Percentiles rank a stretch among this genome's conserved stretches.
Evolutionary conservation across 1,140 invertebrate genomes (phyloP).

Genomic region (Scaptomyza hsui): DNA sequence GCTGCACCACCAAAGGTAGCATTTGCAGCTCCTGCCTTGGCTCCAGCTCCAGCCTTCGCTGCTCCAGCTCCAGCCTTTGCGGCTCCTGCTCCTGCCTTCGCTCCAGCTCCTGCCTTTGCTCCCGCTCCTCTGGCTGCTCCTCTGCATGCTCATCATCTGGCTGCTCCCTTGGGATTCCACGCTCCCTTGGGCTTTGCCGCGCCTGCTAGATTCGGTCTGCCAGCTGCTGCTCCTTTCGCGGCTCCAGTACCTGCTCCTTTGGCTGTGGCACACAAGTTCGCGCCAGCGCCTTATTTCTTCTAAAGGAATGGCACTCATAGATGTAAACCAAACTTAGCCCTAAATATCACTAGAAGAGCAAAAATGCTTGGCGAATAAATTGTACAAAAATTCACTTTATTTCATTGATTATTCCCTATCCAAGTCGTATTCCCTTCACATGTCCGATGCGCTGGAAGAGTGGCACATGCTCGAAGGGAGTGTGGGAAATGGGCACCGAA

Average conservation of each 20-base stretch:
- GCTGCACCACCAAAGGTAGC: slow-evolving; percentile 40
- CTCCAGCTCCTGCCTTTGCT: slow-evolving; percentile 54
- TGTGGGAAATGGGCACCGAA: slow-evolving; percentile 71
- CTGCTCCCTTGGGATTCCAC: slow-evolving; percentile 54
- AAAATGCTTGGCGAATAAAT: slow-evolving; percentile 65
- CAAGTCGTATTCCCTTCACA: slow-evolving; percentile 46
- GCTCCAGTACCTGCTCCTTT: slow-evolving; percentile 68
- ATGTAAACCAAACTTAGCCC: slow-evolving; percentile 51
- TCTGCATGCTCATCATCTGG: slow-evolving; percentile 55
- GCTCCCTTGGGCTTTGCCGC: slow-evolving; percentile 69
- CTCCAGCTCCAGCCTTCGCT: slow-evolving; percentile 35
- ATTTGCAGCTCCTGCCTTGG: slow-evolving; percentile 24
- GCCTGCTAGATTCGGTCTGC: slow-evolving; percentile 60
- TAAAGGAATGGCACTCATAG: slow-evolving; percentile 19
- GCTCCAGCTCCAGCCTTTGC: slow-evolving; percentile 13
- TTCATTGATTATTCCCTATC: slow-evolving; percentile 30
- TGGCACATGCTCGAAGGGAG: slow-evolving; percentile 71
- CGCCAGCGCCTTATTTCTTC: slow-evolving; percentile 67
- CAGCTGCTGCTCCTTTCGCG: slow-evolving; percentile 63
- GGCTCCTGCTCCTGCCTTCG: slow-evolving; percentile 3
- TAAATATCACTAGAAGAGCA: slow-evolving; percentile 52
- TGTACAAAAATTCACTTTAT: slow-evolving; percentile 20
- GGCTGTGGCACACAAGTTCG: slow-evolving; percentile 59
- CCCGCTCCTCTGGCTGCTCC: slow-evolving; percentile 54
- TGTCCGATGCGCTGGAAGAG: slow-evolving; percentile 77